A percentile compares a stretch with the other conserved stretches of the same genome.
phyloP scores from a whole-genome alignment of 2,888 invertebrate genomes.

The Xestoiulus laeticollis region DNA sequence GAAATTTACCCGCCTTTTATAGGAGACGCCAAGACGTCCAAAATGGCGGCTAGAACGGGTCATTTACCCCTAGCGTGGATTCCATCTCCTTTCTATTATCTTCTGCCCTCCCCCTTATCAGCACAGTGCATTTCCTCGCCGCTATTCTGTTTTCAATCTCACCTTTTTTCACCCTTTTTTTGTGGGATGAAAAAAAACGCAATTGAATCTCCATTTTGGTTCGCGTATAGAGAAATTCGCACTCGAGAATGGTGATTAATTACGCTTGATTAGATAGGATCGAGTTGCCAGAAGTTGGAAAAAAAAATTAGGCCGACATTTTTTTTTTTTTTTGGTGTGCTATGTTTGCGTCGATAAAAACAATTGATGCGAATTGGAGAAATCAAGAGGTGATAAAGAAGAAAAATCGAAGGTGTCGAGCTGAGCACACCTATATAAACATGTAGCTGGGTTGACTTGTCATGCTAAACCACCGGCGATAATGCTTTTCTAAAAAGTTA shows the following conservation, averaged over 20 bases:
- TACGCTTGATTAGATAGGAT: neutral
- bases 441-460: too few species aligned
- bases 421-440: too few species aligned
- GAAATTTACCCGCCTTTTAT: neutral
- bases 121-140: neutral
- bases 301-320: neutral
- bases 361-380: neutral
- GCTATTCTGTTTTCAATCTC: neutral
- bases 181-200: neutral
- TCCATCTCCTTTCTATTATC: neutral
- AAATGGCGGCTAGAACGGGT: neutral
- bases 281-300: neutral
- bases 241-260: neutral
- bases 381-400: neutral
- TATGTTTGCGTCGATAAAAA: neutral
- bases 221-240: neutral
- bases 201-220: conserved; percentile 20
- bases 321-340: neutral
- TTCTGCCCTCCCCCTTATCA: neutral
- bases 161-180: neutral
- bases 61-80: neutral
- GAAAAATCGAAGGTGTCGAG: too few species aligned
- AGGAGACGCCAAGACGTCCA: neutral
- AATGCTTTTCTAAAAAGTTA: too few species aligned
- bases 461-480: too few species aligned